A percentile compares a stretch with the other conserved stretches of the same genome.
phyloP scores from a whole-genome alignment of 2,888 invertebrate genomes.

The Ectobius pallidus region DNA sequence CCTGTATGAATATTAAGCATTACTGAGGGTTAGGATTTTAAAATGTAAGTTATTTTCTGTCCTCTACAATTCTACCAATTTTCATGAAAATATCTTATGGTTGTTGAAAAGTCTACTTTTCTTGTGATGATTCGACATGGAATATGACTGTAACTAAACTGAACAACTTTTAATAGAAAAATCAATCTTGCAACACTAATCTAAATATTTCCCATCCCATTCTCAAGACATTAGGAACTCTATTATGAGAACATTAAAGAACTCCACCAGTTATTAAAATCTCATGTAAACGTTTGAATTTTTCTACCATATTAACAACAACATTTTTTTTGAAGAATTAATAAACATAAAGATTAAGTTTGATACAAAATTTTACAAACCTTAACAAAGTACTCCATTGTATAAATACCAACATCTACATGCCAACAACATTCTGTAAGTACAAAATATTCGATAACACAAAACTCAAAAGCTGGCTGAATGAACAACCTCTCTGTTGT shows the following conservation, averaged over 20 bases:
- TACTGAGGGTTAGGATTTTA: too few species aligned
- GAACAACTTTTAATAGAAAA: conserved; percentile 1
- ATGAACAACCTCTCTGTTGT: background rate
- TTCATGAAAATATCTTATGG: too few species aligned
- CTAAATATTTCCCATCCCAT: conserved; percentile 31
- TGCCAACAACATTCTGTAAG: conserved; percentile 12
- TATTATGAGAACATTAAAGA: conserved; percentile 24
- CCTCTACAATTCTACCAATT: too few species aligned
- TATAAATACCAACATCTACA: conserved; percentile 17
- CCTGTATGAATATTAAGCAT: too few species aligned
- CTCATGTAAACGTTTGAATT: conserved; percentile 3
- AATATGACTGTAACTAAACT: background rate
- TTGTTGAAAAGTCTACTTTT: too few species aligned
- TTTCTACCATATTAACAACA: conserved; percentile 23
- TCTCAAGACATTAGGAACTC: conserved; percentile 28
- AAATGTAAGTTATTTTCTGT: too few species aligned
- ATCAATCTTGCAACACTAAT: conserved; percentile 23
- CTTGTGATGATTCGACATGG: too few species aligned
- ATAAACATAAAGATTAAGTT: conserved; percentile 21
- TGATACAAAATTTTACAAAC: conserved; percentile 27
- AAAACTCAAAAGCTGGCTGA: background rate
- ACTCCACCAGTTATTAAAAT: conserved; percentile 18
- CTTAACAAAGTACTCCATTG: conserved; percentile 26
- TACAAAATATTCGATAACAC: conserved; percentile 16
- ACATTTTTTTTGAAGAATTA: conserved; percentile 10